Base-by-base conservation (phyloP, 2,113 vertebrate genomes). In the Nothoprocta pentlandii region DNA sequence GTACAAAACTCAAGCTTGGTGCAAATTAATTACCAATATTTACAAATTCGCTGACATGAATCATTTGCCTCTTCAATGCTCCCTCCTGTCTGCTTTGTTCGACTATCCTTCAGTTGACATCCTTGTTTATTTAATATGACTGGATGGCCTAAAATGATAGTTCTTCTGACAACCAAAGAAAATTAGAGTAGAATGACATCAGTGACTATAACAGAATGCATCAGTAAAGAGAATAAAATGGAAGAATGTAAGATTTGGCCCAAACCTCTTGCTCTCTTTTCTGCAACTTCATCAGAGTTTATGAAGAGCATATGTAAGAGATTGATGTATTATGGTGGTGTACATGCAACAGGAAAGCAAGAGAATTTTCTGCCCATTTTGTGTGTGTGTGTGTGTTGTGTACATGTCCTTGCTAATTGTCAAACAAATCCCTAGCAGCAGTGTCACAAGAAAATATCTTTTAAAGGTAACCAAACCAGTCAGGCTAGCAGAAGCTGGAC, bases 81-180 rank as follows among this genome's bases (percentile, higher is more conserved):
- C 28, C 22, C 42, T 78, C 59, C 13, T 71, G 32, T 32, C 62
- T 85, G 21, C 36, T 85, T 87, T 44, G 54, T 93, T 89, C 61
- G 66, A 79, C 81, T 95, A 66, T 94, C 90, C 76, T 98, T 97
- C 87, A 85, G 95, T 96, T 98, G 95, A 97, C 95, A 95, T 82
- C 67, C 93, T 97, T 97, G 97, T 98, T 98, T 98, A 97, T 98
- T 98, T 97, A 97, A 92, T 97, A 80, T 76, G 95, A 98, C 95
- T 97, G 93, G 80, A 96, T 97, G 96, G 67, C 92, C 89, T 97
- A 97, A 98, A 98, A 97, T 98, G 85, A 98, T 95, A 96, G 96
- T 97, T 98, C 97, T 97, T 98, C 97, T 98, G 97, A 98, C 96
- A 98, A 98, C 95, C 84, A 96, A 96, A 97, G 95, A 94, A 92